Evolutionary conservation across 1,140 invertebrate genomes (phyloP), one percentile per base, ranked within the genome.

Genomic region (Portunus trituberculatus): DNA sequence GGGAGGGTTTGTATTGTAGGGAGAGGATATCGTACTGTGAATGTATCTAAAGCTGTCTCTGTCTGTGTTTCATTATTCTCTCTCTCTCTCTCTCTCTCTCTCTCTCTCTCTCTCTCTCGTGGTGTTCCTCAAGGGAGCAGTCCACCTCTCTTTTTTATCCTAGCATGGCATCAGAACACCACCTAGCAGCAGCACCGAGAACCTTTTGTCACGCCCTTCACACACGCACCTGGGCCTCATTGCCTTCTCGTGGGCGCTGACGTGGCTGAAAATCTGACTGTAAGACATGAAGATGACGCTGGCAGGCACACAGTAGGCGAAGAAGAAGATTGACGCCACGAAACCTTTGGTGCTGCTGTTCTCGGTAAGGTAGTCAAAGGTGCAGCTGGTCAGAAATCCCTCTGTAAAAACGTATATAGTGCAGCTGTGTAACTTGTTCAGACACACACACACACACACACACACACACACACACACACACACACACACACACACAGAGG

Each of bases 241-340:
- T 20, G 98, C 98, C 96, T 98, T 98, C 96, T 99, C 99, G 96
- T 99, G 99, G 87, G 98, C 98, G 39, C 98, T 97, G 0, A 99
- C 98, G 96, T 99, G 98, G 98, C 86, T 84, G 96, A 96, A 96
- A 20, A 96, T 95, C 48, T 95, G 92, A 20, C 82, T 97, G 92
- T 96, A 97, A 95, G 96, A 96, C 46, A 97, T 48, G 45, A 97
- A 97, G 86, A 97, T 96, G n/a, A 96, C 20, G 98, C 96, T 98
- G 0, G 97, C 91, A 0, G 97, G 97, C 10, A 96, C 20, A 20
- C 96, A 96, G 95, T 96, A 97, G 45, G 96, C 96, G 86, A 96
- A 96, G 82, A 96, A 96, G 95, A 97, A 97, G 90, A 97, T 98
- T 10, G 97, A 97, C 0, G 97, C 98, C 2, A 98, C 98, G 96